phyloP scores from a whole-genome alignment of 2,113 vertebrate species.

The Myodes glareolus region DNA sequence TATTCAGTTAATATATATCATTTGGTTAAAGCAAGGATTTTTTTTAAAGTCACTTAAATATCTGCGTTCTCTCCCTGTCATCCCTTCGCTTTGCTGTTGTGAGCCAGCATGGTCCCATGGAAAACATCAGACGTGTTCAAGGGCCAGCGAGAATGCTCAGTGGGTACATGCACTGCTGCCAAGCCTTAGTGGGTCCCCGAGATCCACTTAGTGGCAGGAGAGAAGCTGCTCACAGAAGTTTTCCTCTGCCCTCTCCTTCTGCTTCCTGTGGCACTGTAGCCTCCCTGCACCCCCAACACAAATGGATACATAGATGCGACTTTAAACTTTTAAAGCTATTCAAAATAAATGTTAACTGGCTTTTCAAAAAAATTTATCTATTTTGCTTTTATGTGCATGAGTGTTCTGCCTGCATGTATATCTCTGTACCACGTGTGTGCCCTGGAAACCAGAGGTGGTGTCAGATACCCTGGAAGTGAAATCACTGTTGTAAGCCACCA shows the following conservation, averaged over 20 bases:
- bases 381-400: background rate
- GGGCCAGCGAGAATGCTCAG: background rate
- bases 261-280: too few relatives aligned
- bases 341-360: constrained; percentile 36
- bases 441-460: background rate
- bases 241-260: background rate
- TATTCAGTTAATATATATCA: background rate
- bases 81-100: background rate
- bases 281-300: too few relatives aligned
- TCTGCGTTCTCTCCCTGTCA: background rate
- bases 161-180: background rate
- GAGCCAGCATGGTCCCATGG: background rate
- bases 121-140: background rate
- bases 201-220: background rate
- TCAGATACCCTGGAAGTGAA: background rate
- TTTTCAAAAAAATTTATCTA: background rate
- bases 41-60: background rate
- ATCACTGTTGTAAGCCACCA: background rate
- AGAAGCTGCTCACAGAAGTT: background rate
- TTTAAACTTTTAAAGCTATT: background rate
- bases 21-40: constrained; percentile 29
- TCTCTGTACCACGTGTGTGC: background rate
- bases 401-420: background rate
- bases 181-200: background rate
- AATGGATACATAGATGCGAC: background rate